phyloP scores from a whole-genome alignment of 1,140 invertebrate species.

The Microplitis demolitor region DNA sequence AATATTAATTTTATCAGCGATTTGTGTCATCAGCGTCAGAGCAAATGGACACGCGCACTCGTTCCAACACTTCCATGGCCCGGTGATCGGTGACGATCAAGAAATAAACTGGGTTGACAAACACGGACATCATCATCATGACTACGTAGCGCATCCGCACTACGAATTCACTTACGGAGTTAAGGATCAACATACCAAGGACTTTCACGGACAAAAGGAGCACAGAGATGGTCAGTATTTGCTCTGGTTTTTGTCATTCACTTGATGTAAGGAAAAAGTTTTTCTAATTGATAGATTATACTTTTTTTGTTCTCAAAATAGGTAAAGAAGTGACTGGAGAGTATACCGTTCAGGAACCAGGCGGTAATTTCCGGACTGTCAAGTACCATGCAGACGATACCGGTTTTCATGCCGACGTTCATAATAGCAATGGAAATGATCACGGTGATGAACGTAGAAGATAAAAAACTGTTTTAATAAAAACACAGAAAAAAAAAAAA shows the following conservation, averaged over 20 bases:
- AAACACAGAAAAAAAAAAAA: no score
- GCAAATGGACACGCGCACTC: slow-evolving; percentile 29
- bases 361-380: slow-evolving; percentile 38
- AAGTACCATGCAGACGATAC: slow-evolving; percentile 34
- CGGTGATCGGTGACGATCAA: slow-evolving; percentile 34
- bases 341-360: slow-evolving; percentile 68
- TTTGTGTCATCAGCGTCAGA: neutral
- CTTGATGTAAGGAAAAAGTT: neutral
- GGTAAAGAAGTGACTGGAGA: slow-evolving; percentile 59
- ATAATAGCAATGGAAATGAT: slow-evolving; percentile 63
- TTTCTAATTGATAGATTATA: no score
- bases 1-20: neutral
- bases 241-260: neutral
- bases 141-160: slow-evolving; percentile 42
- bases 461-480: slow-evolving; percentile 72
- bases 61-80: slow-evolving; percentile 37
- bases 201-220: slow-evolving; percentile 41
- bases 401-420: slow-evolving; percentile 64
- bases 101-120: slow-evolving; percentile 34
- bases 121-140: slow-evolving; percentile 35
- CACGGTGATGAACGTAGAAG: neutral
- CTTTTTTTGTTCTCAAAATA: neutral
- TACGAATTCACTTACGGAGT: slow-evolving; percentile 46
- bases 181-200: slow-evolving; percentile 45
- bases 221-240: slow-evolving; percentile 36